Evolutionary conservation across 2,797 vertebrate species (phyloP).

Genomic region (Eulemur rubriventer): DNA sequence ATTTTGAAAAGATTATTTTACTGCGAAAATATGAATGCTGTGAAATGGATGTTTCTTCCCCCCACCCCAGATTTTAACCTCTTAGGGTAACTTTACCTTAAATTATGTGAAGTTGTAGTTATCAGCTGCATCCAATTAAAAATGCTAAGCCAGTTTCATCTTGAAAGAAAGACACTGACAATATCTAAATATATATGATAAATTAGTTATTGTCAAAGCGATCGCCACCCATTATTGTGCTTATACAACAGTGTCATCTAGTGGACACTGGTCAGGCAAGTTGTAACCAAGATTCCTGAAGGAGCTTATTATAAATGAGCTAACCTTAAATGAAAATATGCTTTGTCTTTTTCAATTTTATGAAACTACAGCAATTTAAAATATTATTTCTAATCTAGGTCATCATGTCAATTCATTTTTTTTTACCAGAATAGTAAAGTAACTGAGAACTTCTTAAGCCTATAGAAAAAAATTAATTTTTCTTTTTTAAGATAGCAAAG

Average conservation of each 20-base stretch:
- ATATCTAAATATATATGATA: conserved; percentile 86
- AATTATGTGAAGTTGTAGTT: conserved; percentile 85
- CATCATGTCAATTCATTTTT: conserved; percentile 19
- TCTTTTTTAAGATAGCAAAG: conserved; percentile 46
- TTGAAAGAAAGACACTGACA: conserved; percentile 86
- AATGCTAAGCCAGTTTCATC: conserved; percentile 87
- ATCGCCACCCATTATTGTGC: conserved; percentile 12
- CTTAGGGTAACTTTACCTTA: conserved; percentile 81
- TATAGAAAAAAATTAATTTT: conserved; percentile 54
- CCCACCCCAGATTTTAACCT: conserved; percentile 69
- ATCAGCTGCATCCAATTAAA: conserved; percentile 88
- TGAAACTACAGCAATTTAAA: conserved; percentile 65
- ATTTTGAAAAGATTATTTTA: conserved; percentile 59
- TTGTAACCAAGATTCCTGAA: not conserved
- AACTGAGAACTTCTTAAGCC: conserved; percentile 39
- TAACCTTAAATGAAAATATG: conserved; percentile 50
- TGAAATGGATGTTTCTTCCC: conserved; percentile 68
- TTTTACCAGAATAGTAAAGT: not conserved
- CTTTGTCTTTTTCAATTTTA: conserved; percentile 68
- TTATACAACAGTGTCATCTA: conserved; percentile 90
- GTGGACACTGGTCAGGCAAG: conserved; percentile 76
- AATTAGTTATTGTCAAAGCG: conserved; percentile 84
- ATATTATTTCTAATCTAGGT: conserved; percentile 50
- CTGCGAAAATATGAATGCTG: conserved; percentile 64
- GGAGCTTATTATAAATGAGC: conserved; percentile 5